Base-by-base conservation (phyloP, 1,140 invertebrate species). In the Mercenaria mercenaria region DNA sequence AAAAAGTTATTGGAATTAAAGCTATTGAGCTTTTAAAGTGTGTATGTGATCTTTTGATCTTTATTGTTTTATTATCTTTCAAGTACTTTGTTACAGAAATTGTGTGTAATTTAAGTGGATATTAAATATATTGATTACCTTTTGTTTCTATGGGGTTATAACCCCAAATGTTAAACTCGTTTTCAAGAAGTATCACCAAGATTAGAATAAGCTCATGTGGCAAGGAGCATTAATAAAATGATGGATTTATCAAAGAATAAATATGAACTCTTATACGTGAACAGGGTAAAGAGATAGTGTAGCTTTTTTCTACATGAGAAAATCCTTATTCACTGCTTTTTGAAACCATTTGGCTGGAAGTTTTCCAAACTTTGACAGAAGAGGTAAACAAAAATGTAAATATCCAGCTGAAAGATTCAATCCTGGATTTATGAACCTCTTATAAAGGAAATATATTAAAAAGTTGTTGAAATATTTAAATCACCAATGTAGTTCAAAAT, bases 371-470 rank as follows among this genome's bases (percentile, higher is more conserved):
- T 52, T 56, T 52, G 47, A 79, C 76, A n/a, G 47, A 37, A 56
- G 47, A 79, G 29, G 47, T 79, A 79, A 79, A 79, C 76, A 79
- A 79, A 79, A 79, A 79, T 79, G 76, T 79, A 39, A 79, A 79
- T 79, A 39, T 39, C 47, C 32, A 37, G 76, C 32, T 50, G 43
- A 79, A 52, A 56, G 76, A 52, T 79, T 79, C 50, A 79, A 79
- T 79, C 29, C 18, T 15, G 47, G 76, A 79, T 79, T 79, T 79
- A 79, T 79, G n/a, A 79, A 79, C 29, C 76, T 56, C 76, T 56
- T n/a, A 29, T 18, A 79, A 79, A 56, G 47, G 32, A 52, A 79
- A 79, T 76, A 18, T 76, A 79, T 79, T 79, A 79, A 79, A 79
- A 79, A 56, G 29, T 50, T 20, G 47, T 79, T 56, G 76, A 79